phyloP scores from a whole-genome alignment of 2,113 vertebrate species.

The Phrynosoma platyrhinos region DNA sequence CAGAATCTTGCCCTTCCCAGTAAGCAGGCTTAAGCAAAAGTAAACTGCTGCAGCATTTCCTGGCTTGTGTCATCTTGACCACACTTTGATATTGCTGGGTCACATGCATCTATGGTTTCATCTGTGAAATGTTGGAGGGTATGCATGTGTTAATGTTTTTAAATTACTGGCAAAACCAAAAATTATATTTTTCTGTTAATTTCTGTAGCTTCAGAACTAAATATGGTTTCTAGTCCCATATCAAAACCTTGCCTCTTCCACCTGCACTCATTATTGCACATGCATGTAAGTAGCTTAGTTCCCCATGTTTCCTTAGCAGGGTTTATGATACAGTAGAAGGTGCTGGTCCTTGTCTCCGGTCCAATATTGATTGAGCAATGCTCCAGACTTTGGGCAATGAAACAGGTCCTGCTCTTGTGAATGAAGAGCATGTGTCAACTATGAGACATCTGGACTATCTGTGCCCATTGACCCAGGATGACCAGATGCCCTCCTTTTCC shows the following conservation, averaged over 20 bases:
- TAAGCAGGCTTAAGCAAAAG: no score
- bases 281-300: background rate
- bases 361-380: background rate
- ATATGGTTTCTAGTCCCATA: background rate
- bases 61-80: no score
- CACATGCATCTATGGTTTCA: no score
- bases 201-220: constrained; percentile 7
- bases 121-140: no score
- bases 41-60: no score
- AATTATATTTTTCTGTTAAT: constrained; percentile 7
- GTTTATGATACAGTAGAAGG: accelerated
- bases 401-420: background rate
- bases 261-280: background rate
- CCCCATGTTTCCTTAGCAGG: accelerated
- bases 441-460: background rate
- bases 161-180: constrained; percentile 27
- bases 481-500: no score
- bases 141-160: accelerated
- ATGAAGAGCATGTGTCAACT: background rate
- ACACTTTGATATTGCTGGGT: no score
- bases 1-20: no score
- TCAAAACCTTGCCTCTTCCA: background rate
- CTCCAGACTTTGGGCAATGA: background rate
- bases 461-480: no score
- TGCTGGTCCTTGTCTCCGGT: background rate